Evolutionary conservation across 92 coral and sea anemone genomes (phyloP).

Genomic region (Palythoa caribaeorum): DNA sequence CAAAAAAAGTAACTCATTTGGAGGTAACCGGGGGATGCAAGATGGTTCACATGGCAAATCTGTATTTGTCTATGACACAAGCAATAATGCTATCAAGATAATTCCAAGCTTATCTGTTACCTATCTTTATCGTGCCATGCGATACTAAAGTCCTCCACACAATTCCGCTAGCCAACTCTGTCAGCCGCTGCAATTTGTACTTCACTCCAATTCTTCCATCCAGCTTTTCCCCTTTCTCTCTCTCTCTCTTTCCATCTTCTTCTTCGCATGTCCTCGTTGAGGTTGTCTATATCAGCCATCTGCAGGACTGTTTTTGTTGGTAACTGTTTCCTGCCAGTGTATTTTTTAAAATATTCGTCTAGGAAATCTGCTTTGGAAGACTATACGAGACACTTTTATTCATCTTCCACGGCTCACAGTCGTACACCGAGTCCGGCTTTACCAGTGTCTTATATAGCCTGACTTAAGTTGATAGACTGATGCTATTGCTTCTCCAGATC

Average conservation of each 20-base stretch:
- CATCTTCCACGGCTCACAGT: not conserved
- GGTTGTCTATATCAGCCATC: not conserved
- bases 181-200: too few species aligned
- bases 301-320: not conserved
- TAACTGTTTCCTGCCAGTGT: not conserved
- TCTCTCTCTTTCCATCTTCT: not conserved
- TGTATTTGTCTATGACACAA: too few species aligned
- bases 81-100: too few species aligned
- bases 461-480: not conserved
- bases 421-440: not conserved
- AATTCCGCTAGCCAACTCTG: too few species aligned
- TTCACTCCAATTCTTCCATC: too few species aligned
- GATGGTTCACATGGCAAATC: too few species aligned
- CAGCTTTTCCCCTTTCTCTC: too few species aligned
- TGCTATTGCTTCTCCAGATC: slow-evolving; percentile 3
- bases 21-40: too few species aligned
- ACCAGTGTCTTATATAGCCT: not conserved
- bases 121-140: too few species aligned
- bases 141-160: too few species aligned
- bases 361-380: not conserved
- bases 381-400: not conserved
- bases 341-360: not conserved
- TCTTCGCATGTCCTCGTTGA: not conserved
- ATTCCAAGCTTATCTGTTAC: too few species aligned
- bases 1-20: too few species aligned